Conservation (phyloP, 2,113 vertebrate genomes). For the Hyperopisus bebe region DNA sequence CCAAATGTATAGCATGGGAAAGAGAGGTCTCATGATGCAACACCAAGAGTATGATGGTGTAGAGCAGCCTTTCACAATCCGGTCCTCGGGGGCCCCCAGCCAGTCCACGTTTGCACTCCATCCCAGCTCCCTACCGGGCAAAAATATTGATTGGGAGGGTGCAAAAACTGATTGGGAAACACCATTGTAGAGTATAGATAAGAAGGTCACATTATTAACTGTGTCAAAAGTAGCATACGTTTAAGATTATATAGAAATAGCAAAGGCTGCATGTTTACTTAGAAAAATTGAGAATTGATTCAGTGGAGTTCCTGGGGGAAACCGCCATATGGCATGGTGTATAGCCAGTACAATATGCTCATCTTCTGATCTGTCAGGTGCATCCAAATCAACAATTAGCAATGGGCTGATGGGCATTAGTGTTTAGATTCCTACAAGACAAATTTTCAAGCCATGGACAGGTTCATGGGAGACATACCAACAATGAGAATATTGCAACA, state of each 20-base stretch:
- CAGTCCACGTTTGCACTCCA: background rate
- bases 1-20: background rate
- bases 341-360: background rate
- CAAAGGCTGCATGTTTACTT: background rate
- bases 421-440: background rate
- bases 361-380: background rate
- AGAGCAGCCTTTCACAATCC: background rate
- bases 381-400: background rate
- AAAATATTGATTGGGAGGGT: background rate
- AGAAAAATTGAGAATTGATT: background rate
- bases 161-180: background rate
- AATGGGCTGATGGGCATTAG: background rate
- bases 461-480: background rate
- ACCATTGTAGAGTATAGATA: background rate
- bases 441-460: too few species aligned
- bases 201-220: background rate
- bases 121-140: background rate
- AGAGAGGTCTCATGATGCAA: background rate
- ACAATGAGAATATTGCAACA: background rate
- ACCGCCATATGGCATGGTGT: background rate
- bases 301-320: background rate
- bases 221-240: background rate
- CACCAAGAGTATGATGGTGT: background rate
- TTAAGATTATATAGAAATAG: background rate
- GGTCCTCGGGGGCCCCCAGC: background rate